Evolutionary conservation across 2,888 invertebrate genomes (phyloP), one percentile per base, ranked within the genome.

Genomic region (Mythimna loreyi): DNA sequence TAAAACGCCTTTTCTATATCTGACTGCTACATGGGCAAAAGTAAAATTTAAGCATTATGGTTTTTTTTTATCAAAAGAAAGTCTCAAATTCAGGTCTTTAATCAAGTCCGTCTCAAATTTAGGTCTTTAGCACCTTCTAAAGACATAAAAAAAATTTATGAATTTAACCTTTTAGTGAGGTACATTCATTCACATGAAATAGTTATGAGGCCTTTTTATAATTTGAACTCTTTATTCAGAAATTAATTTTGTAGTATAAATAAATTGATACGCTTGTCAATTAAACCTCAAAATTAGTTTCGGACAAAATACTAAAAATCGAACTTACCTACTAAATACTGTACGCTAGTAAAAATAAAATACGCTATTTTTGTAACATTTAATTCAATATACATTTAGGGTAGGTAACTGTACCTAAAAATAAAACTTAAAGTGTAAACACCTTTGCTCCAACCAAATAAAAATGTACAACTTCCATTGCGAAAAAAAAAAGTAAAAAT

Each of bases 401-500:
- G 13, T 13, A 40, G 7, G 8, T n/a, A 52, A 13, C 3, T 49
- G 11, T 19, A 23, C 21, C 30, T 19, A 9, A 30, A 25, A 45
- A 68, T 16, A 49, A 25, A 55, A 33, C 4, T 5, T n/a, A 16
- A 52, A 75, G 55, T 23, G 19, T 11, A 5, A 57, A 23, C 30
- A 49, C 47, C 30, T 55, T 47, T 5, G 25, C 19, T 30, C 21
- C n/a, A 1, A n/a, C 19, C 5, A 11, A 36, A 71, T 16, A 55
- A 43, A 65, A 43, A 64, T 30, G 1, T 25, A 28, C 33, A 63
- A 55, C 4, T 50, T 33, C 25, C 49, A 40, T 49, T 33, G 36
- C 25, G 25, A 60, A 52, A 68, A 67, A 43, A 53, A 43, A 49
- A n/a, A n/a, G n/a, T 52, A 36, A 30, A 58, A 50, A 61, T 71